phyloP scores from a whole-genome alignment of 2,797 vertebrate genomes.

The Anisognathus igniventris region DNA sequence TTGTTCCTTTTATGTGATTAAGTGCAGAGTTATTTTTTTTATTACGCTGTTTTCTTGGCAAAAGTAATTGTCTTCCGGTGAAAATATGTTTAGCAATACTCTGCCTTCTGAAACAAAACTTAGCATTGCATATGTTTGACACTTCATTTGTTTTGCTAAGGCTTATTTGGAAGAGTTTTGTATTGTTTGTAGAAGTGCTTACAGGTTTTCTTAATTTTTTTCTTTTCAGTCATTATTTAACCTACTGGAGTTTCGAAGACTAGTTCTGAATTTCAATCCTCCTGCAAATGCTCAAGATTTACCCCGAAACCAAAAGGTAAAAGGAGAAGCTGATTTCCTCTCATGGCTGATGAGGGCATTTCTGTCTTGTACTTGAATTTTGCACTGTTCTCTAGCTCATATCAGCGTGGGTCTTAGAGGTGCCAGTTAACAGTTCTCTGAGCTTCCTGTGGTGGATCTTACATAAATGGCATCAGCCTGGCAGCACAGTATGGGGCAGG shows the following conservation, averaged over 20 bases:
- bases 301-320: slow-evolving; percentile 96
- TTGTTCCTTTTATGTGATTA: neutral
- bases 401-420: neutral
- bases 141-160: neutral
- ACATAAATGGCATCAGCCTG: neutral
- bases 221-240: slow-evolving; percentile 91
- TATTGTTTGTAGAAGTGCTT: neutral
- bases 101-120: neutral
- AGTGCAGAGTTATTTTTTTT: neutral
- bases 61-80: neutral
- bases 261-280: slow-evolving; percentile 93
- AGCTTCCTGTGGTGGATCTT: neutral
- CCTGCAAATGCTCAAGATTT: slow-evolving; percentile 88
- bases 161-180: neutral
- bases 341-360: neutral
- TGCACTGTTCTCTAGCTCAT: neutral
- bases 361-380: neutral
- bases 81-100: neutral
- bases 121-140: neutral
- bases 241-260: slow-evolving; percentile 94
- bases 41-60: neutral
- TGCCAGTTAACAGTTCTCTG: neutral
- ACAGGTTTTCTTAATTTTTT: slow-evolving; percentile 7
- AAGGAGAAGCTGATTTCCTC: neutral
- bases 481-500: neutral